Base-by-base conservation (phyloP, 2,888 invertebrate genomes). In the Heliconius ismenius region DNA sequence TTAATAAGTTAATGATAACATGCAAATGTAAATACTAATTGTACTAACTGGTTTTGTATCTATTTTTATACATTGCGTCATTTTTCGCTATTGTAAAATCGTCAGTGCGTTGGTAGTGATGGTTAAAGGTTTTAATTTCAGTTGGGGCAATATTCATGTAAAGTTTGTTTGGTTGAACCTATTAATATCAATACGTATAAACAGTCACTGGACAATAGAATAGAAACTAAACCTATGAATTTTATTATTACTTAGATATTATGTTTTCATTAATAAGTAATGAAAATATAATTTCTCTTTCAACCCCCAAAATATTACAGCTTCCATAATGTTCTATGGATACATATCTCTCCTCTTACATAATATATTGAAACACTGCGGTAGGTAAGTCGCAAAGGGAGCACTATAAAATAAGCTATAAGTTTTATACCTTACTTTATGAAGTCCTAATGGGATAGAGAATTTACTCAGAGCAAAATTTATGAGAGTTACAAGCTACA, bases 361-460 rank as follows among this genome's bases (percentile, higher is more conserved):
- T 49, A 49, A 60, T 24, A 24, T 36, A 36, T 32, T 32, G 18
- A 70, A 62, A 21, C 76, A 60, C 80, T 86, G 86, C 86, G 85
- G 86, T 86, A 86, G 86, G 86, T 86, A 82, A 75, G 74, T 75
- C 21, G 54, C 68, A 75, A 81, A 80, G 82, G 82, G 83, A 79
- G 79, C 81, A 82, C 82, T 81, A 83, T 84, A 84, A 86, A 85
- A 81, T 78, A 76, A 78, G 82, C 83, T 81, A 82, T 84, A 85
- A 84, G 81, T 81, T 86, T 85, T 84, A 84, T 84, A 82, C 79
- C 82, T 79, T 79, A 77, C 60, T 86, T 86, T 86, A 87, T 84
- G 84, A 84, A 82, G 81, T 83, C 82, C 82, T 87, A 86, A 87
- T 86, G 84, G 83, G 80, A 81, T 79, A 80, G 83, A 80, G 81